A percentile compares a stretch with the other conserved stretches of the same genome.
These are phyloP conservation scores for Bufo bufo DNA, from an alignment of 2,113 vertebrate genomes.

Conservation along the genomic window DNA sequence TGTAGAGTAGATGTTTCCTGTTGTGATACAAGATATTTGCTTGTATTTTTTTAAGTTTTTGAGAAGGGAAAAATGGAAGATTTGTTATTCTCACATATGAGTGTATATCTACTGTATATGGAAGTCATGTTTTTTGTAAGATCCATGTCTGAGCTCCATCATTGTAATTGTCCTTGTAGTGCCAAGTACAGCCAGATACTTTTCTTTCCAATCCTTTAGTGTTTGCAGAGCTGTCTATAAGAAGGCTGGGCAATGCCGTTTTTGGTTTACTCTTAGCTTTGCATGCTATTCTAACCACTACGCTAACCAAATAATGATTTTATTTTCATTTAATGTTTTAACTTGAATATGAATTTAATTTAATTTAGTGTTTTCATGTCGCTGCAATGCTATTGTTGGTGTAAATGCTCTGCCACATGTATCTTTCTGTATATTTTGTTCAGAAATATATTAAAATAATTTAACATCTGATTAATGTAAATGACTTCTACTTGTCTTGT, in stretches of 20 bases:
- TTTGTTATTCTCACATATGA: background rate
- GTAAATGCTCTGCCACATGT: conserved; percentile 74
- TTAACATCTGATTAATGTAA: conserved; percentile 68
- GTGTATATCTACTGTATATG: background rate
- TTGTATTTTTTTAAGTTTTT: background rate
- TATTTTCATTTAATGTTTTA: background rate
- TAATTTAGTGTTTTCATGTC: background rate
- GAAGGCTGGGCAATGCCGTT: background rate
- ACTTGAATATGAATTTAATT: background rate
- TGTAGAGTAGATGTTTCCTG: background rate
- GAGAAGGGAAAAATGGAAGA: background rate
- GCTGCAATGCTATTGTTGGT: conserved; percentile 31
- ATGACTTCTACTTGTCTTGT: conserved; percentile 80
- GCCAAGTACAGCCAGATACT: background rate
- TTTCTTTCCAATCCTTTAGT: background rate
- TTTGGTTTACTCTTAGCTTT: background rate
- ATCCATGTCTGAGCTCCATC: background rate
- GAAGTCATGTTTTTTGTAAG: background rate
- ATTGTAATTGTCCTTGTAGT: background rate
- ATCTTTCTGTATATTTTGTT: conserved; percentile 81
- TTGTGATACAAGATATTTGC: background rate
- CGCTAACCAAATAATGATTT: background rate
- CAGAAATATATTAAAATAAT: conserved; percentile 76
- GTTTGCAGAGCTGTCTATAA: background rate
- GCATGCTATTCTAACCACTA: conserved; percentile 2